Percentiles rank a stretch among this genome's conserved stretches.
phyloP scores from a whole-genome alignment of 2,888 invertebrate genomes.

The Polydrusus cervinus region DNA sequence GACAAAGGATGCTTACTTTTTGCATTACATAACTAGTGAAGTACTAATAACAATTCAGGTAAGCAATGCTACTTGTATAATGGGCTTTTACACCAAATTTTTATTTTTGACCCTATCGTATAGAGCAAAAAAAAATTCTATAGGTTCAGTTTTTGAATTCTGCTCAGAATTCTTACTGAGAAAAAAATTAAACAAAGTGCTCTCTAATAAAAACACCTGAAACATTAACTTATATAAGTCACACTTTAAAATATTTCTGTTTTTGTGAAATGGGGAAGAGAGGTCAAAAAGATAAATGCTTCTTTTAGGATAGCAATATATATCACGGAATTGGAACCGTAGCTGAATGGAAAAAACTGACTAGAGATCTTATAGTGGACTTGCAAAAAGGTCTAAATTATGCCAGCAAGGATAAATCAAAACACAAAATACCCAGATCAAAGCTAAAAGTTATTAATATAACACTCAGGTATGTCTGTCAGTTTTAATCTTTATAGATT shows the following conservation, averaged over 20 bases:
- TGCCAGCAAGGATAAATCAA: slow-evolving; percentile 80
- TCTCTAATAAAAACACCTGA: no score
- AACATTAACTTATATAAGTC: no score
- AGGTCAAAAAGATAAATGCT: background rate
- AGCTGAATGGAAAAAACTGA: slow-evolving; percentile 84
- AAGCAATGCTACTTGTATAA: slow-evolving; percentile 55
- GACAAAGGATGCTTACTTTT: slow-evolving; percentile 83
- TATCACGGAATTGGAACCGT: slow-evolving; percentile 88
- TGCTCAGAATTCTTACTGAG: no score
- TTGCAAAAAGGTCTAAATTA: slow-evolving; percentile 90
- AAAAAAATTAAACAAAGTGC: no score
- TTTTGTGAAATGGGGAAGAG: no score
- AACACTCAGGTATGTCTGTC: slow-evolving; percentile 56
- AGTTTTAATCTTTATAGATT: no score
- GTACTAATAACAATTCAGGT: slow-evolving; percentile 83
- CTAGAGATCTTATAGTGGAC: slow-evolving; percentile 92
- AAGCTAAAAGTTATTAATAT: slow-evolving; percentile 77
- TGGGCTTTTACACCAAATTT: no score
- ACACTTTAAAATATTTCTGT: no score
- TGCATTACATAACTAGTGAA: slow-evolving; percentile 88
- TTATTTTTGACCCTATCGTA: no score
- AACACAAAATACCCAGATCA: slow-evolving; percentile 80
- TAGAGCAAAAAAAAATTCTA: no score
- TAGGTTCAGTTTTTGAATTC: no score
- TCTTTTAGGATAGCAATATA: slow-evolving; percentile 80